Conservation (phyloP, 2,888 invertebrate genomes). For the Lasioglossum villosulum region DNA sequence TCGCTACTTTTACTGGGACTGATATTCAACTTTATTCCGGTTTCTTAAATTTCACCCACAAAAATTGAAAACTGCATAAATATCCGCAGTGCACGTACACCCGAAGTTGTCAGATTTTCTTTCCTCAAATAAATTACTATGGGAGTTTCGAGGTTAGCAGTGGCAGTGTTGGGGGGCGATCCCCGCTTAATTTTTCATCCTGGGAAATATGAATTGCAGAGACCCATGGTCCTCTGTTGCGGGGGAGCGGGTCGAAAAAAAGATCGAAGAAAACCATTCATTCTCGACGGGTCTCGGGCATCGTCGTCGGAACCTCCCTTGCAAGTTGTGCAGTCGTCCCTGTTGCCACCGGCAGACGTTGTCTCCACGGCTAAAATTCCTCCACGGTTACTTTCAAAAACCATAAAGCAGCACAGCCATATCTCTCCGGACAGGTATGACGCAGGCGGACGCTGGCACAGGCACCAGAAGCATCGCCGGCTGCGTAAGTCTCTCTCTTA, state of each 20-base stretch:
- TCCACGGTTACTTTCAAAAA: conserved; percentile 54
- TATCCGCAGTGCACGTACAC: no score
- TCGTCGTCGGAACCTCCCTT: conserved; percentile 7
- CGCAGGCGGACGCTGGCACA: conserved; percentile 27
- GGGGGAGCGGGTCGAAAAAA: neutral
- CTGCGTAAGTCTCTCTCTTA: conserved; percentile 52
- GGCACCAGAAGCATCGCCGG: conserved; percentile 42
- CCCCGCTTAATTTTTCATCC: neutral
- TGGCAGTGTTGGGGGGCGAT: neutral
- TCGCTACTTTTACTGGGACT: no score
- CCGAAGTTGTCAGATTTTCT: no score
- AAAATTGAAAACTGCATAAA: no score
- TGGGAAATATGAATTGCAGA: neutral
- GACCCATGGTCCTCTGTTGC: neutral
- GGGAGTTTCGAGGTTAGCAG: neutral
- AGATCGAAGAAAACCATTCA: conserved; percentile 7
- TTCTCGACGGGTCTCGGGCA: neutral
- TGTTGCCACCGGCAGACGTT: conserved; percentile 14
- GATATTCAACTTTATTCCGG: no score
- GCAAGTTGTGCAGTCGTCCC: conserved; percentile 20
- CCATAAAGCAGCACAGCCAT: conserved; percentile 45
- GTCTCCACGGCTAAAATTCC: conserved; percentile 57
- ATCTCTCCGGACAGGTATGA: conserved; percentile 43
- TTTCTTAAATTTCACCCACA: no score
- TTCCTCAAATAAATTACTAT: neutral